These are phyloP conservation scores for Philereme transversata DNA, from an alignment of 2,888 invertebrate genomes.

Conservation along the genomic window DNA sequence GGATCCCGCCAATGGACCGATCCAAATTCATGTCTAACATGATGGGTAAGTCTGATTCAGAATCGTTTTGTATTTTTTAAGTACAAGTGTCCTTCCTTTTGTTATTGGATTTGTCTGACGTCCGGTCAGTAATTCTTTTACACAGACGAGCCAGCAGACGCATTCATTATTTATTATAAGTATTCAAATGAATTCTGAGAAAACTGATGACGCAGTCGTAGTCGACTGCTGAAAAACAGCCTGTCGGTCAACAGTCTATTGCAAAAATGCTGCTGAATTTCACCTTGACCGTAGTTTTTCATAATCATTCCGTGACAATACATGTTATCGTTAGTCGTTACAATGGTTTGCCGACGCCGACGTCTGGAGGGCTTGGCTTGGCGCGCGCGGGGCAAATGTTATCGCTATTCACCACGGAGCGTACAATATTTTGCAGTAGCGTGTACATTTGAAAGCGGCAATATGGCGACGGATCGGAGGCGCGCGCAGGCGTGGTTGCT, in stretches of 20 bases:
- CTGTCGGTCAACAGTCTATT: slow-evolving; percentile 37
- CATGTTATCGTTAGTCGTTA: slow-evolving; percentile 34
- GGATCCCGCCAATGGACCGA: slow-evolving; percentile 97
- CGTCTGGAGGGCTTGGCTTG: slow-evolving; percentile 50
- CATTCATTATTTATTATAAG: not conserved
- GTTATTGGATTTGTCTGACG: slow-evolving; percentile 23
- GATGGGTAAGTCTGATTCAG: slow-evolving; percentile 87
- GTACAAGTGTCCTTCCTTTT: slow-evolving; percentile 22
- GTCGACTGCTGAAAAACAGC: slow-evolving; percentile 35
- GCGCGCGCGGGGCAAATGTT: slow-evolving; percentile 41
- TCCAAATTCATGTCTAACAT: slow-evolving; percentile 96
- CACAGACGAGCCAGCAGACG: slow-evolving; percentile 16
- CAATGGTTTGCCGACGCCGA: slow-evolving; percentile 22
- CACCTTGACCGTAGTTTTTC: slow-evolving; percentile 53
- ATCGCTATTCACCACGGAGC: slow-evolving; percentile 41
- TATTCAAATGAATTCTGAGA: slow-evolving; percentile 24
- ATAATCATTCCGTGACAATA: slow-evolving; percentile 38
- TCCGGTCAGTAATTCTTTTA: slow-evolving; percentile 22
- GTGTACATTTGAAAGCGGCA: slow-evolving; percentile 59
- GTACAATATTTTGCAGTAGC: slow-evolving; percentile 51
- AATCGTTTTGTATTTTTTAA: slow-evolving; percentile 6
- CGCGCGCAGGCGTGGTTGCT: slow-evolving; percentile 83
- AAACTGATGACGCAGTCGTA: slow-evolving; percentile 34
- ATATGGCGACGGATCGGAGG: slow-evolving; percentile 69
- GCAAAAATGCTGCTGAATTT: slow-evolving; percentile 40